These are phyloP conservation scores for Dryococelus australis DNA, from an alignment of 2,888 invertebrate genomes.

Conservation along the genomic window DNA sequence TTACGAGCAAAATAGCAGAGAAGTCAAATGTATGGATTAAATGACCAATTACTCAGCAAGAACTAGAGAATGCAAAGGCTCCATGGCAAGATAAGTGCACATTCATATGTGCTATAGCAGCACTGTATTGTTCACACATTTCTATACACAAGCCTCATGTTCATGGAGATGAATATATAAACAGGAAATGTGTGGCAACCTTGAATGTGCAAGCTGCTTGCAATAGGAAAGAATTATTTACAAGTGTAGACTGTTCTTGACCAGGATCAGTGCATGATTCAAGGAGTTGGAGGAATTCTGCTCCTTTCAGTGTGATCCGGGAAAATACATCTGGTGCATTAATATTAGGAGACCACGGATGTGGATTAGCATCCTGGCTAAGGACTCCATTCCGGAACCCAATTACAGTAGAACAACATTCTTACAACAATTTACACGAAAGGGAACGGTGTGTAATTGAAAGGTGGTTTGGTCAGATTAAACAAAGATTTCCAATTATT, in stretches of 20 bases:
- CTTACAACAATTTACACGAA: neutral
- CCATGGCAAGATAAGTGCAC: neutral
- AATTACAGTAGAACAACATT: neutral
- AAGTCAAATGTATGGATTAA: neutral
- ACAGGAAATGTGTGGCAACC: neutral
- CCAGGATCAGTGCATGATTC: conserved; percentile 16
- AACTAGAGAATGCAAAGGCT: neutral
- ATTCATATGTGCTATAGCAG: neutral
- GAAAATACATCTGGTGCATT: neutral
- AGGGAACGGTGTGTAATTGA: too few relatives aligned
- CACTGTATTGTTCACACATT: neutral
- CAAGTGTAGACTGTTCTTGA: too few relatives aligned
- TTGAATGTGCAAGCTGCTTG: neutral
- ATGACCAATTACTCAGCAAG: neutral
- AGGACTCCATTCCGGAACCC: neutral
- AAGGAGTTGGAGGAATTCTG: neutral
- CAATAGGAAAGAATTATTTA: neutral
- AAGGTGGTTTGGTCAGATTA: too few relatives aligned
- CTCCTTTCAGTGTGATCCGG: neutral
- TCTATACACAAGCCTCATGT: neutral
- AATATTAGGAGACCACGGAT: neutral
- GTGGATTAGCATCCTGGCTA: neutral
- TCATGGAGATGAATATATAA: conserved; percentile 2
- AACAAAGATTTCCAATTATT: too few relatives aligned
- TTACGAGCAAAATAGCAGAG: neutral